Evolutionary conservation across 2,113 vertebrate genomes (phyloP).

Genomic region (Aptenodytes forsteri): DNA sequence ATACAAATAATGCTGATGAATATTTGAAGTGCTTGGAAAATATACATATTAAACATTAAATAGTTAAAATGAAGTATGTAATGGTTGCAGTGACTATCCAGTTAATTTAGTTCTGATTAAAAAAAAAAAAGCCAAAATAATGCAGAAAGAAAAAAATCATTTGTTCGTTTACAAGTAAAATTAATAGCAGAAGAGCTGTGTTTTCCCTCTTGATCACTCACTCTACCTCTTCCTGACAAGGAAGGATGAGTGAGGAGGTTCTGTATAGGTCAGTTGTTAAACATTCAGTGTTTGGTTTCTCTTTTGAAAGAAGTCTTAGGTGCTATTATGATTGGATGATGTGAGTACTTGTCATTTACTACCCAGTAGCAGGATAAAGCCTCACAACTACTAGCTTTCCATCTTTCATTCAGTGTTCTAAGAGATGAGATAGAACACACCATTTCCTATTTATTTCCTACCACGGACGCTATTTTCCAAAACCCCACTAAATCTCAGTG

Average conservation of each 20-base stretch:
- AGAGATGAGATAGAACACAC: neutral
- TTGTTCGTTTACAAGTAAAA: neutral
- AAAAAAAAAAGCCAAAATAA: neutral
- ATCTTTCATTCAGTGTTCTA: neutral
- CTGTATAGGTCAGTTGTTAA: neutral
- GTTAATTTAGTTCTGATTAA: neutral
- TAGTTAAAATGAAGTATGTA: neutral
- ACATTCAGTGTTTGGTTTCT: neutral
- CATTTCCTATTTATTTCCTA: neutral
- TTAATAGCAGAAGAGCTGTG: neutral
- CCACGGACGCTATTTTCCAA: neutral
- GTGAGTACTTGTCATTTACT: neutral
- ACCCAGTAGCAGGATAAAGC: neutral
- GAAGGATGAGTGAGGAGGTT: neutral
- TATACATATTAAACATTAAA: neutral
- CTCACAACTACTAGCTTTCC: neutral
- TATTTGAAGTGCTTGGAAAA: neutral
- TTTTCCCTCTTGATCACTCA: neutral
- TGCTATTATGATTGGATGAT: neutral
- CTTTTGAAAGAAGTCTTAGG: neutral
- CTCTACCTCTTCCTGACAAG: neutral
- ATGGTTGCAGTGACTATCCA: neutral
- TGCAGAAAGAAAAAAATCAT: neutral
- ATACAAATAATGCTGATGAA: neutral
- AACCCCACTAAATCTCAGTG: neutral